These are phyloP conservation scores for Anoplius nigerrimus DNA, from an alignment of 2,888 invertebrate species.

Conservation along the genomic window DNA sequence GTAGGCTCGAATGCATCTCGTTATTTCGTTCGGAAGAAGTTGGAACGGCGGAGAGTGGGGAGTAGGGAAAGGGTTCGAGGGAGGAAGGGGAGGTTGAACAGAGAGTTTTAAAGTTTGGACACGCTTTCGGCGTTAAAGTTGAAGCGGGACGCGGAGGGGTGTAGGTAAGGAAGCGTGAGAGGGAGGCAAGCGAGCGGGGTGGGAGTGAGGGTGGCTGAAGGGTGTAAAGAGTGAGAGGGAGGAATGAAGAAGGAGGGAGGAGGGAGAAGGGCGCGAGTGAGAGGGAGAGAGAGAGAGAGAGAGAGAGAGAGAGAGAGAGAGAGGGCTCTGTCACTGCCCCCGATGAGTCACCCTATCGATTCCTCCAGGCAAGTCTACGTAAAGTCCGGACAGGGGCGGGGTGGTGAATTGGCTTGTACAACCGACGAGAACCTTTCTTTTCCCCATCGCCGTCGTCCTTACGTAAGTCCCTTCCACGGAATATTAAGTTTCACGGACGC, in stretches of 20 bases:
- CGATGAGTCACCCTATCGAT: constrained; percentile 73
- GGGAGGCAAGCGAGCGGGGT: constrained; percentile 28
- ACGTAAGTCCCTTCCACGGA: constrained; percentile 52
- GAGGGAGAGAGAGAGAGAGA: constrained; percentile 12
- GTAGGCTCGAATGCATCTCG: constrained; percentile 43
- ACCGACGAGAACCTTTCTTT: constrained; percentile 43
- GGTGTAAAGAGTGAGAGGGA: constrained; percentile 37
- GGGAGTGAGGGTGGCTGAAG: constrained; percentile 25
- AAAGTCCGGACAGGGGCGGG: constrained; percentile 45
- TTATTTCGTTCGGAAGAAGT: constrained; percentile 31
- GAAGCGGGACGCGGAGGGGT: constrained; percentile 28
- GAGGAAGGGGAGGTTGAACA: constrained; percentile 31
- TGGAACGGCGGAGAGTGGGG: background rate
- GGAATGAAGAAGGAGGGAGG: constrained; percentile 37
- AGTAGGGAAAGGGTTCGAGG: constrained; percentile 12
- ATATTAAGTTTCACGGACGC: constrained; percentile 61
- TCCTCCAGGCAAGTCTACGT: constrained; percentile 56
- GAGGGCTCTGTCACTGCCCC: constrained; percentile 66
- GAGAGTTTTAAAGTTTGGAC: constrained; percentile 66
- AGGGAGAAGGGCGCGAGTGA: constrained; percentile 17
- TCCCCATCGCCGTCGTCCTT: constrained; percentile 42
- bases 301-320: constrained; percentile 34
- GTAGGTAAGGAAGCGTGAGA: constrained; percentile 22
- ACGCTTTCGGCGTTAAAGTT: constrained; percentile 63
- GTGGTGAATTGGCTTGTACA: constrained; percentile 34